phyloP scores from a whole-genome alignment of 2,797 vertebrate genomes.

The Euthynnus affinis region DNA sequence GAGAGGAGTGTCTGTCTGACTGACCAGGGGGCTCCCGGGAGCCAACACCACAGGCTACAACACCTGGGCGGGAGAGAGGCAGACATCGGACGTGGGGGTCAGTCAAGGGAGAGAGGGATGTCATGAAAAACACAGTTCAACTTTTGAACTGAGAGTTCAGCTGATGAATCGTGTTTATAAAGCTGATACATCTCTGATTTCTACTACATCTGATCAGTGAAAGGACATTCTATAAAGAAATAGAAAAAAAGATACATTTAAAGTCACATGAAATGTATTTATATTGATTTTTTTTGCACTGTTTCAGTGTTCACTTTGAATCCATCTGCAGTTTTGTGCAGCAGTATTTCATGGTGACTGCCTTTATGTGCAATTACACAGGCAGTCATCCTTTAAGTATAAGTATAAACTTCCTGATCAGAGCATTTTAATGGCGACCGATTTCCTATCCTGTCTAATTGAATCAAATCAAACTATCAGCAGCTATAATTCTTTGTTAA shows the following conservation, averaged over 20 bases:
- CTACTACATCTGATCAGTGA: neutral
- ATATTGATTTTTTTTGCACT: too few species aligned
- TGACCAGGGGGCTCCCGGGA: constrained; percentile 61
- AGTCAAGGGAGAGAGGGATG: constrained; percentile 41
- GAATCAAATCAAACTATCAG: neutral
- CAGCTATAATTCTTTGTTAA: neutral
- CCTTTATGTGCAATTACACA: neutral
- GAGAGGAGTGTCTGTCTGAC: constrained; percentile 53
- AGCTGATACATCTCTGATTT: neutral
- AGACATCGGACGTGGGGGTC: constrained; percentile 42
- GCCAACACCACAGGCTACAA: constrained; percentile 67
- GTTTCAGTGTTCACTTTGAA: neutral
- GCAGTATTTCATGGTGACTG: neutral
- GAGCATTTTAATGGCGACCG: neutral
- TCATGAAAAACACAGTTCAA: constrained; percentile 44
- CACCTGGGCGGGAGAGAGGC: constrained; percentile 64
- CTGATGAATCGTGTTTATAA: neutral
- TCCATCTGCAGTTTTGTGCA: neutral
- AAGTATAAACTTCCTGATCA: neutral
- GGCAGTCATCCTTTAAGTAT: constrained; percentile 1
- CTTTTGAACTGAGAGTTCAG: constrained; percentile 8
- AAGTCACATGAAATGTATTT: too few species aligned
- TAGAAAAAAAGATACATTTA: too few species aligned
- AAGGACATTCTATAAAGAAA: too few species aligned
- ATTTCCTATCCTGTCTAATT: neutral